Evolutionary conservation across 2,797 vertebrate species (phyloP).

Genomic region (Pangasius mekongensis): DNA sequence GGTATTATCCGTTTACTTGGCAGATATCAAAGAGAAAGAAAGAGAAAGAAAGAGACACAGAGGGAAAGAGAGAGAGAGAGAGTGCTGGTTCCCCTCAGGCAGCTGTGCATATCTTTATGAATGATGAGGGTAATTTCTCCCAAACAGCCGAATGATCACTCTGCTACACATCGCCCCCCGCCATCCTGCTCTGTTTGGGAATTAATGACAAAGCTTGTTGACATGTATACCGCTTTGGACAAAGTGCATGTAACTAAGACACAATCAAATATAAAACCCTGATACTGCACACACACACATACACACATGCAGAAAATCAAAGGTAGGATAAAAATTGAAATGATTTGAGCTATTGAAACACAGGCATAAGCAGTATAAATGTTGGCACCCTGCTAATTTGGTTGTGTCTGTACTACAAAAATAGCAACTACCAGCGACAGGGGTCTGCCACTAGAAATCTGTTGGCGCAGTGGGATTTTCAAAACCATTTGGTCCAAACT

Average conservation of each 20-base stretch:
- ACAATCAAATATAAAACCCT: slow-evolving; percentile 37
- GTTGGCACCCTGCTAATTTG: too few relatives aligned
- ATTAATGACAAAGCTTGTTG: slow-evolving; percentile 64
- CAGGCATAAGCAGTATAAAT: neutral
- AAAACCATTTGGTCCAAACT: neutral
- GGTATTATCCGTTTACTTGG: slow-evolving; percentile 45
- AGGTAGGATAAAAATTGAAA: slow-evolving; percentile 24
- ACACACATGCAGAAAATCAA: neutral
- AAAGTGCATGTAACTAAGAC: slow-evolving; percentile 36
- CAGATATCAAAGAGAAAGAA: slow-evolving; percentile 64
- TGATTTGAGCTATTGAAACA: neutral
- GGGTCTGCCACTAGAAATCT: slow-evolving; percentile 14
- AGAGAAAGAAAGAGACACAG: neutral
- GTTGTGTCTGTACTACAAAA: neutral
- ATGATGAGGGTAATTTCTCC: slow-evolving; percentile 86
- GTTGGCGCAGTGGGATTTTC: slow-evolving; percentile 10
- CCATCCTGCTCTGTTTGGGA: slow-evolving; percentile 54
- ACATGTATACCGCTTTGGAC: slow-evolving; percentile 60
- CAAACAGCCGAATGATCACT: slow-evolving; percentile 84
- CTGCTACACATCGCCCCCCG: slow-evolving; percentile 58
- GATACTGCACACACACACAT: slow-evolving; percentile 16
- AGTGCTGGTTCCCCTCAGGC: slow-evolving; percentile 76
- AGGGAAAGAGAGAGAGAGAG: slow-evolving; percentile 27
- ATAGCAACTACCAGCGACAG: neutral
- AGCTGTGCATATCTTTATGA: slow-evolving; percentile 82